phyloP scores from a whole-genome alignment of 2,888 invertebrate genomes.

The Sphaeridia pumilis region DNA sequence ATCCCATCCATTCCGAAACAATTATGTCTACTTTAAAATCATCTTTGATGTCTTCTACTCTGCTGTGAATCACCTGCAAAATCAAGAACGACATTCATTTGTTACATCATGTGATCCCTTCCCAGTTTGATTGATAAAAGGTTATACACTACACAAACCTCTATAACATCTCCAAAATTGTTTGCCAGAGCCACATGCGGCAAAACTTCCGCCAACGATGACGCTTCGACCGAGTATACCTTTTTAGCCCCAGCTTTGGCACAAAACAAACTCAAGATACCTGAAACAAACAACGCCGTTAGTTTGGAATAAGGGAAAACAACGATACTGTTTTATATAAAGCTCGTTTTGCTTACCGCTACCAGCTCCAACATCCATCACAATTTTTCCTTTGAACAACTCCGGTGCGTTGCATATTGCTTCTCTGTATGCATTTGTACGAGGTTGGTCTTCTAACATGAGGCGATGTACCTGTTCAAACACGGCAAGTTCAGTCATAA shows the following conservation, averaged over 20 bases:
- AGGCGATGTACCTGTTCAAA: constrained; percentile 57
- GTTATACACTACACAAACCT: constrained; percentile 49
- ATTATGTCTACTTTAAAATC: constrained; percentile 69
- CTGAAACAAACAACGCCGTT: constrained; percentile 36
- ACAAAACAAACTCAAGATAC: constrained; percentile 79
- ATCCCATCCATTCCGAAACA: constrained; percentile 97
- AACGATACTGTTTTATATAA: not conserved
- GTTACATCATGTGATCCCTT: not conserved
- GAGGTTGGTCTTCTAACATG: constrained; percentile 63
- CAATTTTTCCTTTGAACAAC: constrained; percentile 61
- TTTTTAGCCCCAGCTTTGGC: constrained; percentile 79
- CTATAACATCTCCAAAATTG: constrained; percentile 50
- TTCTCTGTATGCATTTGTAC: constrained; percentile 66
- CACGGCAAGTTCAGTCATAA: not conserved
- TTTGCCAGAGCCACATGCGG: constrained; percentile 59
- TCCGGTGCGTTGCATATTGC: constrained; percentile 57
- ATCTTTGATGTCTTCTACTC: constrained; percentile 62
- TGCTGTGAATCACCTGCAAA: constrained; percentile 56
- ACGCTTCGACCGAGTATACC: constrained; percentile 77
- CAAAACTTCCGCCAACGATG: constrained; percentile 54
- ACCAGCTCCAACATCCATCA: constrained; percentile 77
- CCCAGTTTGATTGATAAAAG: not conserved
- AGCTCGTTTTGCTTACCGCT: constrained; percentile 45
- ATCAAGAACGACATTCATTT: constrained; percentile 10
- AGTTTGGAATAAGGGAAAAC: not conserved